These are phyloP conservation scores for Nothobranchius kuhntae DNA, from an alignment of 2,113 vertebrate species.

Conservation along the genomic window DNA sequence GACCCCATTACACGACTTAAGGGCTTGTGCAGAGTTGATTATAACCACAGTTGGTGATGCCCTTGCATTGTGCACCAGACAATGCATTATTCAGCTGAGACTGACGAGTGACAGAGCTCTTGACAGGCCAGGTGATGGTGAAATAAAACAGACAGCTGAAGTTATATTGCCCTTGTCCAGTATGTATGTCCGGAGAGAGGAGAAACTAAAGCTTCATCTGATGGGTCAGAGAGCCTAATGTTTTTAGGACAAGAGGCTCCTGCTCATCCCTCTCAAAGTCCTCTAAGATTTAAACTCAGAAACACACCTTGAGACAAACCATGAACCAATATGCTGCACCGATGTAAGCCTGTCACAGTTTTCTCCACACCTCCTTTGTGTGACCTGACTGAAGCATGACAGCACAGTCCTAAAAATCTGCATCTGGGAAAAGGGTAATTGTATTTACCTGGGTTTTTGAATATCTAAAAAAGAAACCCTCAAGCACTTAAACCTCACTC, in stretches of 20 bases:
- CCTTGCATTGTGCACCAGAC: conserved; percentile 45
- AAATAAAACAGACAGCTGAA: conserved; percentile 37
- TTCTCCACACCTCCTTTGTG: conserved; percentile 5
- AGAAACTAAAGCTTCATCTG: conserved; percentile 48
- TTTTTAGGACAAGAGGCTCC: conserved; percentile 42
- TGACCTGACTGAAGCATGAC: conserved; percentile 21
- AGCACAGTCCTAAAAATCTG: conserved; percentile 10
- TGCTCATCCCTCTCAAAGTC: conserved; percentile 22
- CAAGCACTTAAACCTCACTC: conserved; percentile 27
- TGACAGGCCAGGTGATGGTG: conserved; percentile 44
- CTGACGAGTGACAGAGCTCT: conserved; percentile 59
- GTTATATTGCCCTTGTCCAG: conserved; percentile 57
- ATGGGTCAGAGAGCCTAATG: conserved; percentile 33
- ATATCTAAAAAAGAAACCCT: conserved; percentile 27
- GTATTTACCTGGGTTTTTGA: conserved; percentile 17
- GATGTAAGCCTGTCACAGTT: not conserved
- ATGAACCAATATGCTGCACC: not conserved
- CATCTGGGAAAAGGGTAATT: conserved; percentile 29
- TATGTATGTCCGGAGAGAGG: conserved; percentile 26
- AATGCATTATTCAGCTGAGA: conserved; percentile 47
- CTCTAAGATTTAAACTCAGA: conserved; percentile 28
- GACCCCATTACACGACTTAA: conserved; percentile 46
- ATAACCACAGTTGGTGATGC: conserved; percentile 25
- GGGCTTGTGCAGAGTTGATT: conserved; percentile 55
- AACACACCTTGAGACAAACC: not conserved